Evolutionary conservation across 2,113 vertebrate species (phyloP), one percentile per base, ranked within the genome.

Genomic region (Mormyrus iriodes): DNA sequence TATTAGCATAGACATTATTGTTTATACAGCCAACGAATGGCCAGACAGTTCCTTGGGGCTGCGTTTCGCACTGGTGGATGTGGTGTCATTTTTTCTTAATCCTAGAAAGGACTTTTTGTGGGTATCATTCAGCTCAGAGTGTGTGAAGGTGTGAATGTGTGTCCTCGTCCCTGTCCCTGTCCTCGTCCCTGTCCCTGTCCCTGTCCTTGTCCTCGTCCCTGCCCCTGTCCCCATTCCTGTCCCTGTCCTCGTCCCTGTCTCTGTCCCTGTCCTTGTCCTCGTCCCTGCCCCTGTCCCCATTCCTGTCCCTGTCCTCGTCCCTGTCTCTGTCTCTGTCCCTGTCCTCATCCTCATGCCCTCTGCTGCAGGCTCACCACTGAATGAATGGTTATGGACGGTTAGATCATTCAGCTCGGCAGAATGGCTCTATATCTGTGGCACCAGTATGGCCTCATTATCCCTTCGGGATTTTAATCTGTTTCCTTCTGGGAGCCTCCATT

Each of bases 1-100:
- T 88, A 88, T 90, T 83, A 73, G 69, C 52, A 89, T 88, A 89
- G 65, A 89, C 79, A 88, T 88, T 48, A 84, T 84, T 84, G 82
- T 84, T 84, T 46, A 46, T 84, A 84, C 39, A 46, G 42, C 39
- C 24, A 84, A 21, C 82, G 39, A 84, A 48, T 48, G 82, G 21
- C 42, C 82, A 84, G 82, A 84, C 82, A 84, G 82, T n/a, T 19
- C 44, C 17, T n/a, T 48, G 82, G 42, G 42, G 5, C 27, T 39
- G 35, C 27, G 1, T 84, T 48, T 84, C 48, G 35, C 44, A 48
- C 39, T 84, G 44, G 39, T 24, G 79, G 35, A 79, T 24, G 42
- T 42, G 35, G 19, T 42, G 35, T 21, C 0, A 2, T 0, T 19
- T 39, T 17, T 31, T 61, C 19, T 52, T 52, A 7, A 55, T 69